Evolutionary conservation across 1,140 invertebrate genomes (phyloP), one percentile per base, ranked within the genome.

Genomic region (Zophobas morio): DNA sequence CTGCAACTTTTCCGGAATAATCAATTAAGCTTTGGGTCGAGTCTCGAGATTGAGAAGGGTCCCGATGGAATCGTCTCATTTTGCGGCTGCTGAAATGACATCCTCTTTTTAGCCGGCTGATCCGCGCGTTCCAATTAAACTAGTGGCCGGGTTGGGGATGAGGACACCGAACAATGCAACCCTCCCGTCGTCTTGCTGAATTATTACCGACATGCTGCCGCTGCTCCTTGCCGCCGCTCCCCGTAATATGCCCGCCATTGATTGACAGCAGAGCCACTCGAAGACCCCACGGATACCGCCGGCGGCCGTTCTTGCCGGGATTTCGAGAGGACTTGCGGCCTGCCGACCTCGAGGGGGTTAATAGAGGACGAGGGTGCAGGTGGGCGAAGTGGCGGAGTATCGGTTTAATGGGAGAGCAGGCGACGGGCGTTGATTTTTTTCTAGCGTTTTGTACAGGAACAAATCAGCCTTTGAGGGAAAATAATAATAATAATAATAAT

Each of bases 71-170:
- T 76, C 47, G 76, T 75, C 74, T 80, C 79, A 80, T 80, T 80
- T 80, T 80, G 79, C 54, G 76, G 79, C 53, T 75, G 66, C 47
- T 74, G 74, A 80, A 80, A 80, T 80, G 79, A 80, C 79, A 80
- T 80, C 76, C 79, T 80, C 79, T 80, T 80, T 80, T 80, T 80
- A 80, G 70, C 74, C 70, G 74, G 78, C 66, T 80, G 76, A 80
- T 80, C 79, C 79, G 70, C 79, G 73, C 20, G 70, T 80, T 80
- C 73, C 79, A 80, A 80, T 80, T 80, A 80, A 80, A 80, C 73
- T 66, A 77, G 60, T 53, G 71, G 72, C 54, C 72, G 39, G 71
- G 72, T 53, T 56, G 53, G 72, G 53, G 53, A 56, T 57, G 53
- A 54, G 72, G 46, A 60, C 1, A 74, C 39, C 56, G 72, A 74